Base-by-base conservation (phyloP, 2,797 vertebrate species). In the Xenentodon cancila region DNA sequence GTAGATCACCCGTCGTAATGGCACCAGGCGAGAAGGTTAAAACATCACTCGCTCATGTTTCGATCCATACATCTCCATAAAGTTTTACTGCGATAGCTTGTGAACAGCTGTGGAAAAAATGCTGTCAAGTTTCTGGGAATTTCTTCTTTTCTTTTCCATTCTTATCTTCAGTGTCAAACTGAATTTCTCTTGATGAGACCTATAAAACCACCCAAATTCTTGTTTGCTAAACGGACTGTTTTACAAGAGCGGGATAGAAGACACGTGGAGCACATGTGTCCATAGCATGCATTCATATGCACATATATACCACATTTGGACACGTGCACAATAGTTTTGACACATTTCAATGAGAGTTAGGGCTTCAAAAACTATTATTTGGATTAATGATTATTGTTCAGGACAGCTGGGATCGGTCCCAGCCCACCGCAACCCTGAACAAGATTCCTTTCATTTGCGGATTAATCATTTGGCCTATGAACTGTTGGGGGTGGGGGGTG, bases 231-330 rank as follows among this genome's bases (percentile, higher is more conserved):
- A 74, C 18, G 7, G 55, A 60, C 48, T 21, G 40, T 82, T 79
- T 76, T 48, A 73, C 48, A 48, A 53, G 15, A n/a, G 34, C 9
- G 45, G 34, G 64, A 62, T 53, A 48, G 56, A 11, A 57, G 25
- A 58, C 70, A 76, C 64, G 58, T 75, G 71, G 74, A 9, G 46
- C 66, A 64, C 68, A 75, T 73, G 59, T 87, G 73, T 69, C 61
- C n/a, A 21, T 30, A 50, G 45, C 43, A 48, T 17, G 27, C 57
- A 45, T 45, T 44, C 45, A 49, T n/a, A n/a, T 45, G 32, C 52
- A 57, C 42, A 50, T 22, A 61, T 52, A 47, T 5, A 58, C 19
- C 52, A 27, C 19, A 53, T 15, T 30, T 18, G 13, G 3, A 59
- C 2, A 59, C 53, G 56, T 22, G 58, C 40, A 52, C 30, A 50